Evolutionary conservation across 2,888 invertebrate species (phyloP), one percentile per base, ranked within the genome.

Genomic region (Podabrus alpinus): DNA sequence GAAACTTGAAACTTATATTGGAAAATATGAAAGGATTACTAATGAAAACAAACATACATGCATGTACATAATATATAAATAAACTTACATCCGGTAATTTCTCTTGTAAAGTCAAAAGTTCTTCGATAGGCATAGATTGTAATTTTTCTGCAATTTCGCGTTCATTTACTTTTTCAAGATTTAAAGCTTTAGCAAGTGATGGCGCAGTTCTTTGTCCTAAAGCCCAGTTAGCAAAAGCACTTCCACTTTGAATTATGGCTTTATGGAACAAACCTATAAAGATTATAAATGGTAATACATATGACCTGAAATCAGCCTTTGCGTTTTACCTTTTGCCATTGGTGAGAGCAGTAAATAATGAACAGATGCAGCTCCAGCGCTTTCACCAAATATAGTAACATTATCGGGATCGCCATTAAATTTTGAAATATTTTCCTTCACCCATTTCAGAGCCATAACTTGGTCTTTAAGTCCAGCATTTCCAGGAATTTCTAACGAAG

Each of bases 381-480:
- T 88, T 80, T 88, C 87, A 2, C 89, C 89, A 75, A 88, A 87
- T 2, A 89, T 81, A 0, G 88, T 88, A 9, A 89, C 87, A 69
- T 87, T 88, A 2, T 86, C 81, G 0, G 86, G 82, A 81, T 89
- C 86, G 2, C 89, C 89, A 17, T 88, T 88, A 79, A 89, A 89
- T 72, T 83, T 84, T 3, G 82, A 77, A 13, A 88, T 87, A 76
- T 89, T 89, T 0, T 81, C 81, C 72, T 88, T 86, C 0, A 89
- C 84, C 88, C 88, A 89, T 70, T 85, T 86, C 17, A 89, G 75
- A 0, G 88, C 88, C 79, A 88, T 76, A 1, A 87, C 83, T 81
- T 88, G 88, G 80, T 89, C 89, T 79, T 88, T 88, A 0, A 89
- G 81, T 2, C 87, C 88, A 0, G 88, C 87, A 82, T 89, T 89